Evolutionary conservation across 1,140 invertebrate species (phyloP).

Genomic region (Platyura marginata): DNA sequence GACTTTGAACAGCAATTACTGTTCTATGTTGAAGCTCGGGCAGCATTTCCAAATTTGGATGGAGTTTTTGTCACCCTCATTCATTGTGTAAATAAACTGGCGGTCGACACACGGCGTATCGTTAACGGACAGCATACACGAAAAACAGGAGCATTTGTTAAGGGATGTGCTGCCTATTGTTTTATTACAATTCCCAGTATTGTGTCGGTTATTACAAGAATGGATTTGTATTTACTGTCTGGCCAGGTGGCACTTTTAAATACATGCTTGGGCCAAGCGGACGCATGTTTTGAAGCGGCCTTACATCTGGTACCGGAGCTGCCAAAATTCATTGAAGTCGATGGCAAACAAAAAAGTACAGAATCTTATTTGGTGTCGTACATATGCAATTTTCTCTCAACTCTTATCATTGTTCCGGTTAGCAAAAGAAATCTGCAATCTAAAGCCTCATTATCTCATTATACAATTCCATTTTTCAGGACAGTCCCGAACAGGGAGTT

Average conservation of each 20-base stretch:
- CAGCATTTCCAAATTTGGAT: conserved; percentile 78
- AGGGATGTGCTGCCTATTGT: conserved; percentile 87
- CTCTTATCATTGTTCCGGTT: conserved; percentile 69
- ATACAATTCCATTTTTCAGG: conserved; percentile 27
- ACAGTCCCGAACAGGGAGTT: conserved; percentile 69
- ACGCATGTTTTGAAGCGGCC: conserved; percentile 82
- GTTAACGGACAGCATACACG: conserved; percentile 60
- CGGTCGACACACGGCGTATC: conserved; percentile 51
- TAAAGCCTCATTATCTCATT: conserved; percentile 4
- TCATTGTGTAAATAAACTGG: conserved; percentile 64
- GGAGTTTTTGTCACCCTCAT: conserved; percentile 66
- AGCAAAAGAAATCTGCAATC: conserved; percentile 16
- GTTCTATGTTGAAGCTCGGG: conserved; percentile 84
- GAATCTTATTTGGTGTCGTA: conserved; percentile 55
- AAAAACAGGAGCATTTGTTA: conserved; percentile 66
- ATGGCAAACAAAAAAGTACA: conserved; percentile 49
- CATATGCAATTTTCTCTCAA: conserved; percentile 62
- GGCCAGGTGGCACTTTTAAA: conserved; percentile 80
- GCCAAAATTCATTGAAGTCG: conserved; percentile 52
- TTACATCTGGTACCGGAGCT: conserved; percentile 63
- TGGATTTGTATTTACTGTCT: conserved; percentile 72
- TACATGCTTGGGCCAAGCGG: conserved; percentile 83
- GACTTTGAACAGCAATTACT: conserved; percentile 81
- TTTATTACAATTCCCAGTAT: conserved; percentile 93
- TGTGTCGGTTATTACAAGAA: conserved; percentile 46